These are phyloP conservation scores for Sebastes fasciatus DNA, from an alignment of 2,113 vertebrate genomes.

Conservation along the genomic window DNA sequence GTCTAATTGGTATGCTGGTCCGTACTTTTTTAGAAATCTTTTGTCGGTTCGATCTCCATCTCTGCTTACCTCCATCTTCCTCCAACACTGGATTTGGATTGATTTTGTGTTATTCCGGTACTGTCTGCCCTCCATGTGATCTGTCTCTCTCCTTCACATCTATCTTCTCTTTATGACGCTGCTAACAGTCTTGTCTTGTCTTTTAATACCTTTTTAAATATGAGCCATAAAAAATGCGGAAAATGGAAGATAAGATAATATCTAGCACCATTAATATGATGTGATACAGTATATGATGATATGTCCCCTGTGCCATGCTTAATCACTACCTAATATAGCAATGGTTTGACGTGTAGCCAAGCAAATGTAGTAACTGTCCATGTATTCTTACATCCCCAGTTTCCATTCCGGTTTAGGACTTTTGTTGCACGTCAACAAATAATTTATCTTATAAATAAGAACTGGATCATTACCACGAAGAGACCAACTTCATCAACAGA, in stretches of 20 bases:
- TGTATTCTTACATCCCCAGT: no score
- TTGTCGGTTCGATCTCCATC: slow-evolving; percentile 10
- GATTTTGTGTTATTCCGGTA: slow-evolving; percentile 25
- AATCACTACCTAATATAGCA: not conserved
- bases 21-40: not conserved
- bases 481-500: no score
- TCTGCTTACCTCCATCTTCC: slow-evolving; percentile 6
- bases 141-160: not conserved
- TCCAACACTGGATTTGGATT: slow-evolving; percentile 20
- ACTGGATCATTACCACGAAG: no score
- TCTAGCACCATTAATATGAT: not conserved
- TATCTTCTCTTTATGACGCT: not conserved
- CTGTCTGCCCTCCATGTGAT: not conserved
- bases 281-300: not conserved
- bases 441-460: no score
- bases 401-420: no score
- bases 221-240: not conserved
- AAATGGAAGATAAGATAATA: not conserved
- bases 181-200: not conserved
- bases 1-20: slow-evolving; percentile 5
- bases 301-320: not conserved
- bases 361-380: not conserved
- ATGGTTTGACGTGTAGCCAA: not conserved
- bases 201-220: slow-evolving; percentile 1
- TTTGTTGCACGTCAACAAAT: no score